Base-by-base conservation (phyloP, 2,113 vertebrate species). In the Entomyzon cyanotis region DNA sequence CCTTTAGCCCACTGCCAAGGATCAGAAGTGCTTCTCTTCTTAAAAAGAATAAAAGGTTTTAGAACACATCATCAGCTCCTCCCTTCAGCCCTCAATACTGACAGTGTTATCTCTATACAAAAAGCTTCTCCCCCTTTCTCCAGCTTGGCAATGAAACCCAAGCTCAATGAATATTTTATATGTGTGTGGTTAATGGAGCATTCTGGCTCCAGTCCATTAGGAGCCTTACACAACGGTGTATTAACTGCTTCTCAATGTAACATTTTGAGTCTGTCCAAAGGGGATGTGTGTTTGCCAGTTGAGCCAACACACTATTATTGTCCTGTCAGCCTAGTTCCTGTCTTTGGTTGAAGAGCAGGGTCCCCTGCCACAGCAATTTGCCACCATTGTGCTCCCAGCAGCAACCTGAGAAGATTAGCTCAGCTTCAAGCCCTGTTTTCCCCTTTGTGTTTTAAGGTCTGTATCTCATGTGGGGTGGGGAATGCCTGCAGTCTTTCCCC, bases 111-210 rank as follows among this genome's bases (percentile, higher is more conserved):
- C 35, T 74, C 53, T 63, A 53, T 10, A 22, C 27, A 64, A 50
- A 96, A 97, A 89, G 37, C 42, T 96, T 93, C 44, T 69, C 64
- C 83, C 46, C 60, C 46, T 91, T 81, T 87, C 77, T 90, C 81
- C 92, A 60, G 81, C 75, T 95, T 98, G 94, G 88, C 93, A 98
- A 97, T 94, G 98, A 98, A 95, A 96, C 92, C 92, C 69, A 90
- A 97, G 67, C 84, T 97, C 96, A 94, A 88, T 97, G 97, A 98
- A 97, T 97, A 98, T 97, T 98, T 93, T 92, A 88, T 96, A 49
- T 41, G 95, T 97, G 97, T 97, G 97, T 97, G 97, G 97, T 96
- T 96, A 98, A 97, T 98, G 93, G 94, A 96, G 63, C 81, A 76
- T 96, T 96, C 71, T 98, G 97, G 96, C 97, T 96, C 70, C 88